Percentiles rank a stretch among this genome's conserved stretches.
These are phyloP conservation scores for Eupithecia inturbata DNA, from an alignment of 2,888 invertebrate species.

Conservation along the genomic window DNA sequence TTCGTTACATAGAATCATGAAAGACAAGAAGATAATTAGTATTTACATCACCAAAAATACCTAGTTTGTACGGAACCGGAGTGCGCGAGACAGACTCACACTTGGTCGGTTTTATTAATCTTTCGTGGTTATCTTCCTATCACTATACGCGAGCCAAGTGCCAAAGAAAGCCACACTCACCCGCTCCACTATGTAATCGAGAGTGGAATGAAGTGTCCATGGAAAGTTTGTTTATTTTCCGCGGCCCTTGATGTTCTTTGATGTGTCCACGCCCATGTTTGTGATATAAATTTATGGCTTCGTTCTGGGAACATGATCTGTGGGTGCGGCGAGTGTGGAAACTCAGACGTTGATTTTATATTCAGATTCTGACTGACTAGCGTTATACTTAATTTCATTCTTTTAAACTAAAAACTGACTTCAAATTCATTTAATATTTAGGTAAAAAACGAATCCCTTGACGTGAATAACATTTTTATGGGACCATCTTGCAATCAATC, in stretches of 20 bases:
- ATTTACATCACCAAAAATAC: background rate
- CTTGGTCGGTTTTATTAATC: background rate
- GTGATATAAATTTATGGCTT: conserved; percentile 55
- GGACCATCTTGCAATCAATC: no score
- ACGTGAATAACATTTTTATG: no score
- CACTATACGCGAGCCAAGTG: background rate
- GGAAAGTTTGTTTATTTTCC: conserved; percentile 38
- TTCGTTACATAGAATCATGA: no score
- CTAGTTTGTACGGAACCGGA: background rate
- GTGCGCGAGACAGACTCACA: background rate
- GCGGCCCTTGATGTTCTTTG: conserved; percentile 49
- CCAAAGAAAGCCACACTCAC: background rate
- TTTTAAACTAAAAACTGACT: no score
- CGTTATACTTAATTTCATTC: no score
- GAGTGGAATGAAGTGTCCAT: no score
- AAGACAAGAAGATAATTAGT: background rate
- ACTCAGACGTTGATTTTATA: background rate
- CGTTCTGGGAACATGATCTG: conserved; percentile 48
- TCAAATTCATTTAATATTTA: no score
- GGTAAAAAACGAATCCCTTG: no score
- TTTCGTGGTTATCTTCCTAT: background rate
- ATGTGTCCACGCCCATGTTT: conserved; percentile 56
- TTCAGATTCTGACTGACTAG: background rate
- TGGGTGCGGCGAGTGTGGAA: conserved; percentile 19
- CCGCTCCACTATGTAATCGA: no score